A percentile compares a stretch with the other conserved stretches of the same genome.
Conservation (phyloP, 2,888 invertebrate genomes). For the Trachelus troglodyta region DNA sequence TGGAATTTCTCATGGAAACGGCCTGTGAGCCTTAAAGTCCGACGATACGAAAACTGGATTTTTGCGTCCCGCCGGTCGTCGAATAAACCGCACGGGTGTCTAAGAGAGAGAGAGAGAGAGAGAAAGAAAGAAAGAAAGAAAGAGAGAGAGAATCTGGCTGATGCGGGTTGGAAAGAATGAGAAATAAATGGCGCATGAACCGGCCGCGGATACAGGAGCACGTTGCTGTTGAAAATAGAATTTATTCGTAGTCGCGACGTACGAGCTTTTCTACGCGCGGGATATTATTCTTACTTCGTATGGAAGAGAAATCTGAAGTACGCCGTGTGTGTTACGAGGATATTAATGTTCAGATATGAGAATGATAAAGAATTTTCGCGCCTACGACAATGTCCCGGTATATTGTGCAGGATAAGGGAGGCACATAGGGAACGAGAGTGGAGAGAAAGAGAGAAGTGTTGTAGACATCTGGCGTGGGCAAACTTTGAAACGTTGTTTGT, state of each 20-base stretch:
- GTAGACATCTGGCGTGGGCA: neutral
- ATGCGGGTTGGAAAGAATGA: neutral
- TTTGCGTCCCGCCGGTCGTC: neutral
- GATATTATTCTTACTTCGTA: neutral
- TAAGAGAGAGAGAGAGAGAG: neutral
- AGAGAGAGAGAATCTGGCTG: neutral
- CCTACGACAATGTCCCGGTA: neutral
- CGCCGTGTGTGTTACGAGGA: neutral
- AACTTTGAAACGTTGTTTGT: neutral
- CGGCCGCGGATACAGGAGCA: neutral
- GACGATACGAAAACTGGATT: neutral
- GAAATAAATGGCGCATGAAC: neutral
- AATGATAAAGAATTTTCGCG: neutral
- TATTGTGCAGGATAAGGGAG: neutral
- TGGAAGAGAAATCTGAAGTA: neutral
- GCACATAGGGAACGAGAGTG: slow-evolving; percentile 18
- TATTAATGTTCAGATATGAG: neutral
- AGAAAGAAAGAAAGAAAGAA: neutral
- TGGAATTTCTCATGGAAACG: neutral
- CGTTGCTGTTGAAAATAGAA: neutral
- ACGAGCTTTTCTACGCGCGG: neutral
- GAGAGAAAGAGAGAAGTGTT: slow-evolving; percentile 10
- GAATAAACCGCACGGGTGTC: neutral
- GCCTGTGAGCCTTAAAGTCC: neutral
- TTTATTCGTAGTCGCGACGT: neutral